These are phyloP conservation scores for Acromyrmex echinatior DNA, from an alignment of 1,140 invertebrate genomes.

Conservation along the genomic window DNA sequence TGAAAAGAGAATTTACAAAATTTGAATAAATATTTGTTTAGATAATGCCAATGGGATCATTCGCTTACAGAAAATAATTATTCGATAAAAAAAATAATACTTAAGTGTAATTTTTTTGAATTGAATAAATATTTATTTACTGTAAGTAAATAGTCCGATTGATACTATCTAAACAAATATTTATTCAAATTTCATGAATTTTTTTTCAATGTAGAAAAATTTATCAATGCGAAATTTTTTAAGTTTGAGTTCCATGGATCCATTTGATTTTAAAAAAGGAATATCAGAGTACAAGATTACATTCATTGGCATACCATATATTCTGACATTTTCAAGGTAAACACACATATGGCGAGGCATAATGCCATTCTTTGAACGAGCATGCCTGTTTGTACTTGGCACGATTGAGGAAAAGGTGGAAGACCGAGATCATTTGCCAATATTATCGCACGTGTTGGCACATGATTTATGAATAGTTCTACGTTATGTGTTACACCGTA, in stretches of 20 bases:
- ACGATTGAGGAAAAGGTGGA: constrained; percentile 10
- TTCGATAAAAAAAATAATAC: no score
- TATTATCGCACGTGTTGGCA: neutral
- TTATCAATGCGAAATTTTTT: no score
- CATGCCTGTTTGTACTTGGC: neutral
- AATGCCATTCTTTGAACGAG: neutral
- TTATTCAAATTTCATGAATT: no score
- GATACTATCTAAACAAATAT: no score
- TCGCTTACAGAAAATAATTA: no score
- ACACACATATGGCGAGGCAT: neutral
- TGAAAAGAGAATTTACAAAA: no score
- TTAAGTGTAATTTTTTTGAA: no score
- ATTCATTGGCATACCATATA: neutral
- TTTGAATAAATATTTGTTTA: no score
- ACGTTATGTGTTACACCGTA: neutral
- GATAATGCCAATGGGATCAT: no score
- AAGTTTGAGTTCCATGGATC: neutral
- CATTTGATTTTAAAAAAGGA: neutral
- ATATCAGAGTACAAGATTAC: neutral
- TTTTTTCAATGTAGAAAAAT: no score
- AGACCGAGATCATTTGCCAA: neutral
- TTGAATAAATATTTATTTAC: no score
- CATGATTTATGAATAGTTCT: constrained; percentile 17
- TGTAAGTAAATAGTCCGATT: no score
- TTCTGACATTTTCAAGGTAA: constrained; percentile 6